Base-by-base conservation (phyloP, 1,140 invertebrate species). In the Chionoecetes opilio region DNA sequence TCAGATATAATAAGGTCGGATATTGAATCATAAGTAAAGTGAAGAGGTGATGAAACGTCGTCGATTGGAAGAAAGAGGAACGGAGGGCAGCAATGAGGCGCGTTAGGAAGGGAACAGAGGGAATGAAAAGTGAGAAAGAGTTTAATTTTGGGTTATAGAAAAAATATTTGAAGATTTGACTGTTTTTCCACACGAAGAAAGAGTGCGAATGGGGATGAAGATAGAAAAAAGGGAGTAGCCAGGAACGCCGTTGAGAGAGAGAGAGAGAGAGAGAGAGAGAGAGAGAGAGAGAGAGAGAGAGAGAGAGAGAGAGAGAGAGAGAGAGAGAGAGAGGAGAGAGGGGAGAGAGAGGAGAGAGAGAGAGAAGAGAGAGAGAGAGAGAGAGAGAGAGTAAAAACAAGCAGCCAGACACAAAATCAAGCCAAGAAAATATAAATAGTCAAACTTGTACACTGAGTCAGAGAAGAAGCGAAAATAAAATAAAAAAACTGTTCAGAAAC, bases 311-410 rank as follows among this genome's bases (percentile, higher is more conserved):
- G 46, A 75, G n/a, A 75, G n/a, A 75, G 21, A 75, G 63, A n/a
- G n/a, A 75, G n/a, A 75, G 63, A 75, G n/a, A 75, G n/a, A 75
- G 6, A 8, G 14, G 5, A 46, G 41, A 46, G n/a, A n/a, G n/a
- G n/a, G n/a, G n/a, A n/a, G 63, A 75, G 63, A n/a, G n/a, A 75
- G 63, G 63, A n/a, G n/a, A n/a, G 63, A 75, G n/a, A 75, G 63
- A 75, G n/a, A 75, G 63, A 75, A 75, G 63, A 75, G 21, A n/a
- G 46, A 53, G 46, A 53, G 46, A 53, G 46, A 53, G 46, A 53
- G 46, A 53, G 46, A 53, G 46, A 53, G 46, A 53, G n/a, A n/a
- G n/a, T n/a, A n/a, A n/a, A n/a, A n/a, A n/a, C n/a, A n/a, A n/a
- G n/a, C n/a, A n/a, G n/a, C n/a, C n/a, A n/a, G n/a, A n/a, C n/a